phyloP scores from a whole-genome alignment of 37 sponge, comb jelly and placozoan species.

The Tethya wilhelma region DNA sequence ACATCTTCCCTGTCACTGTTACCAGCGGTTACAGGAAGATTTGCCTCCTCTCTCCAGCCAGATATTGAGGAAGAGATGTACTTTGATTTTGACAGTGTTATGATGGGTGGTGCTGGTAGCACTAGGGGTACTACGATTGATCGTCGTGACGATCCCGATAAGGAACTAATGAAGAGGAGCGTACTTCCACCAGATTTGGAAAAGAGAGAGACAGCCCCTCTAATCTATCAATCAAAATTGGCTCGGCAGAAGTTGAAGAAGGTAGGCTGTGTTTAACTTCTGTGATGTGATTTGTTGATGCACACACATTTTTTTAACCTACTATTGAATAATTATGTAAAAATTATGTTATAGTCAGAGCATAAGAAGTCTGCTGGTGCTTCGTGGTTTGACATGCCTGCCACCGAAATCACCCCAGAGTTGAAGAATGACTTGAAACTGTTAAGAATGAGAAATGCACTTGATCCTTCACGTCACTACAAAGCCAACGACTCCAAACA shows the following conservation, averaged over 20 bases:
- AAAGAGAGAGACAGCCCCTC: slow-evolving; percentile 59
- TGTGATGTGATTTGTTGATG: no score
- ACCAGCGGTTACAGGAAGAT: no score
- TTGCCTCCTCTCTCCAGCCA: no score
- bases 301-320: background rate
- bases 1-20: no score
- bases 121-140: no score
- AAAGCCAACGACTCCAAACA: slow-evolving; percentile 65
- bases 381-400: slow-evolving; percentile 80
- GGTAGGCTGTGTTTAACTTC: slow-evolving; percentile 28
- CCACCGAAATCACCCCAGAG: slow-evolving; percentile 69
- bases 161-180: slow-evolving; percentile 70
- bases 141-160: no score
- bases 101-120: slow-evolving; percentile 9
- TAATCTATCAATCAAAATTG: slow-evolving; percentile 29
- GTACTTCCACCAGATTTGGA: slow-evolving; percentile 78
- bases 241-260: slow-evolving; percentile 45
- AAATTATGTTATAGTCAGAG: slow-evolving; percentile 28
- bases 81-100: slow-evolving; percentile 10
- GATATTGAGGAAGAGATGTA: no score
- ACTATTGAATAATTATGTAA: background rate
- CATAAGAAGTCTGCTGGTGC: slow-evolving; percentile 57
- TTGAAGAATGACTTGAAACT: slow-evolving; percentile 75
- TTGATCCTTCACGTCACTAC: slow-evolving; percentile 79
- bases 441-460: slow-evolving; percentile 63